phyloP scores from a whole-genome alignment of 2,113 vertebrate genomes.

The Ciconia maguari region DNA sequence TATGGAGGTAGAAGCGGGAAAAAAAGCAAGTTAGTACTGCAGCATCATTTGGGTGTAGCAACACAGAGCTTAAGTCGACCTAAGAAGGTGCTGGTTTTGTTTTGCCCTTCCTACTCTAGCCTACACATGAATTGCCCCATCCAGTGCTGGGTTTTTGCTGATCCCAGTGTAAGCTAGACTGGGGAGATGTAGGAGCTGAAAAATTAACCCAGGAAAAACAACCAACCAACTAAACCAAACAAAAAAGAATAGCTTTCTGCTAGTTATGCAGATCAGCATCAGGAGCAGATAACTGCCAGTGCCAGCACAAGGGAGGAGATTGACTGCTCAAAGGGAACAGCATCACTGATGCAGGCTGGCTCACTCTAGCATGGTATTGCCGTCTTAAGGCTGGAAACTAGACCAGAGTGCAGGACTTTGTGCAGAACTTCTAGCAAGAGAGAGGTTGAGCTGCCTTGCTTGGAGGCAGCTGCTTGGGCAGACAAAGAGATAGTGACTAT shows the following conservation, averaged over 20 bases:
- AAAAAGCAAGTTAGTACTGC: not conserved
- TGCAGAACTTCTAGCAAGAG: not conserved
- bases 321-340: fast-evolving
- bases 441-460: not conserved
- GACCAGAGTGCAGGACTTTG: not conserved
- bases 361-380: fast-evolving
- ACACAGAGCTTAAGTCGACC: not conserved
- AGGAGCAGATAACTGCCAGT: not conserved
- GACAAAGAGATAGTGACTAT: not conserved
- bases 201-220: not conserved
- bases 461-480: not conserved
- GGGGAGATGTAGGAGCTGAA: not conserved
- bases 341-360: not conserved
- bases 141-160: not conserved
- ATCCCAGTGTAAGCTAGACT: no score
- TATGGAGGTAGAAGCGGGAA: not conserved
- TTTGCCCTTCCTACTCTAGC: not conserved
- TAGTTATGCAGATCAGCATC: not conserved
- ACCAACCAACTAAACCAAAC: not conserved
- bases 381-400: not conserved
- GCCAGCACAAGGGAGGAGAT: not conserved
- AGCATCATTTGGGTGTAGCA: not conserved
- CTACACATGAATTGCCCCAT: not conserved
- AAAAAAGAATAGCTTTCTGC: not conserved
- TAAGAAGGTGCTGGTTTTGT: not conserved